Evolutionary conservation across 2,113 vertebrate genomes (phyloP), one percentile per base, ranked within the genome.

Genomic region (Propithecus coquereli): DNA sequence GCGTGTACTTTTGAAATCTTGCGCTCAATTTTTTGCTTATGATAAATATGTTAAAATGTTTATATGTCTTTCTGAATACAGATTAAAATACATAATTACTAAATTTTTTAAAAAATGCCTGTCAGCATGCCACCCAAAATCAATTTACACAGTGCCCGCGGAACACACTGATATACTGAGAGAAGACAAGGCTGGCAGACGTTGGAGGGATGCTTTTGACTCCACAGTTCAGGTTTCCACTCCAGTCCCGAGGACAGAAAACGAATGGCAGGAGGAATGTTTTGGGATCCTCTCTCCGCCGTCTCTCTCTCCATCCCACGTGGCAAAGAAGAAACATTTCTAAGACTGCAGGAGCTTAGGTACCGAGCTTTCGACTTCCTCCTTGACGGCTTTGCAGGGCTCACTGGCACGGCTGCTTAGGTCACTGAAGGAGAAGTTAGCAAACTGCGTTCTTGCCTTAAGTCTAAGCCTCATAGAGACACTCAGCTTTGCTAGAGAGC

Each of bases 181-280:
- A 80, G n/a, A 34, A 17, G 8, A 13, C 23, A 45, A 80, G 47
- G 30, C 63, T 6, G 11, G 81, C 25, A 37, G 13, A 20, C 0
- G 0, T 18, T 30, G 16, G 8, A 23, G 9, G 45, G 11, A 59
- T 8, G 8, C 16, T 6, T 1, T 1, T 12, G 17, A 27, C 54
- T 76, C 34, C 17, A 16, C 16, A 18, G 61, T 40, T 37, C 25
- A 23, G 54, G 81, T 50, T 74, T 80, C 74, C 16, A 16, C 6
- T 85, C 13, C 1, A 20, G 22, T 57, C 65, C 37, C 30, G 40
- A n/a, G 34, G 37, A 82, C 9, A 40, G 47, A 59, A 65, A 47
- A 61, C 14, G 6, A 57, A 57, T 2, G 9, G 40, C 6, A 7
- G 40, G 47, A 37, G 22, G 8, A 59, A 23, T 40, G 66, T 17